Conservation (phyloP, 2,797 vertebrate genomes). For the Netta rufina region DNA sequence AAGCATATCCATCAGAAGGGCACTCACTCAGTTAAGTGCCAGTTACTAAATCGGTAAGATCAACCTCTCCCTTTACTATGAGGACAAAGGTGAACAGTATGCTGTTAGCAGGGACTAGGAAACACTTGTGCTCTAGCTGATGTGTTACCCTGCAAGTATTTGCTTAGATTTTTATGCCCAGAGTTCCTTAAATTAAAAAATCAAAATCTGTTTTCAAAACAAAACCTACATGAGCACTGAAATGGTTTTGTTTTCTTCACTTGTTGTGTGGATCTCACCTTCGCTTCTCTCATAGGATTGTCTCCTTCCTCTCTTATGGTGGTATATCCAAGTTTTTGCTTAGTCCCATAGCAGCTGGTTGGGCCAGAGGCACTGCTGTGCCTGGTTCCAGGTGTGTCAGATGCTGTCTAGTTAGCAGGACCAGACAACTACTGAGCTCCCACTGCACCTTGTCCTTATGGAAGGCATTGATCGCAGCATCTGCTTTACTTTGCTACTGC, state of each 20-base stretch:
- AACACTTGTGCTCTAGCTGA: background rate
- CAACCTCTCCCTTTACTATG: background rate
- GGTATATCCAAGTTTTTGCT: background rate
- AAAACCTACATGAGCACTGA: background rate
- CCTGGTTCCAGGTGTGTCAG: background rate
- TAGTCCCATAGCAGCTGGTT: background rate
- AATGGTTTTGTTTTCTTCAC: background rate
- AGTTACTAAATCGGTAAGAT: background rate
- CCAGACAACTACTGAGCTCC: background rate
- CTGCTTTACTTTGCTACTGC: conserved; percentile 6
- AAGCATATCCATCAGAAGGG: background rate
- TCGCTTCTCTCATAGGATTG: background rate
- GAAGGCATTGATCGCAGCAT: background rate
- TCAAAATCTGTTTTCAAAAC: background rate
- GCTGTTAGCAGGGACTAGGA: background rate
- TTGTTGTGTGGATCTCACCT: background rate
- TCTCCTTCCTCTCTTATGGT: background rate
- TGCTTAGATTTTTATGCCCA: background rate
- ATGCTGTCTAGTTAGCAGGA: background rate
- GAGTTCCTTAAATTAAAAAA: background rate
- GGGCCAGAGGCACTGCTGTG: background rate
- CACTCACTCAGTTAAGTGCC: background rate
- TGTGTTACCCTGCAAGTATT: background rate
- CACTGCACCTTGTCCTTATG: background rate
- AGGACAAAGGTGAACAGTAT: background rate